These are phyloP conservation scores for Intellagama lesueurii DNA, from an alignment of 2,797 vertebrate species.

Conservation along the genomic window DNA sequence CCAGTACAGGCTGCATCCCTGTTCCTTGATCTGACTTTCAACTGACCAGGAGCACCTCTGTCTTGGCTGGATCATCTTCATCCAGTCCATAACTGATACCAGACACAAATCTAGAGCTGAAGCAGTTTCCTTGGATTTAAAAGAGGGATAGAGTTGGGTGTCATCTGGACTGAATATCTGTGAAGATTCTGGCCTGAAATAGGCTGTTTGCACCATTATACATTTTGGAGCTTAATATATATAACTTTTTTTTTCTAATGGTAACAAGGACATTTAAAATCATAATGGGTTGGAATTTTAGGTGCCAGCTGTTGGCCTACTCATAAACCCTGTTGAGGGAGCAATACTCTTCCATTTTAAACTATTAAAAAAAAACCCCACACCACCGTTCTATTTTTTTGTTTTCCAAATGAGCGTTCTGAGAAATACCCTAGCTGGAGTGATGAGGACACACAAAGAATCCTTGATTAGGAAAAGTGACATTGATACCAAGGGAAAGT, in stretches of 20 bases:
- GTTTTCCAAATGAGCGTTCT: constrained; percentile 30
- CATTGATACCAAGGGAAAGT: background rate
- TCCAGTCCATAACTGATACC: too few species aligned
- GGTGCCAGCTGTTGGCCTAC: constrained; percentile 54
- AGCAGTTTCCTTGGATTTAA: too few species aligned
- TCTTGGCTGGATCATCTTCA: too few species aligned
- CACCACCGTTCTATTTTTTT: constrained; percentile 10
- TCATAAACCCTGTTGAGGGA: constrained; percentile 53
- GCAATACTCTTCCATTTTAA: constrained; percentile 8
- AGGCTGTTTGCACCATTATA: background rate
- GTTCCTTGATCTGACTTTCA: too few species aligned
- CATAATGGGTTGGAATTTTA: constrained; percentile 33
- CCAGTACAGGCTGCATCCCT: too few species aligned
- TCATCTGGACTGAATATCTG: too few species aligned
- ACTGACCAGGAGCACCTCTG: too few species aligned
- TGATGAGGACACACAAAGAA: constrained; percentile 31
- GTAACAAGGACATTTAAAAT: constrained; percentile 45
- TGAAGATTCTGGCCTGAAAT: background rate
- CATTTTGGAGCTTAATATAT: constrained; percentile 8
- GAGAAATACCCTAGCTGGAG: constrained; percentile 19
- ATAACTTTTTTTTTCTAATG: constrained; percentile 18
- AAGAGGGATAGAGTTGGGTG: too few species aligned
- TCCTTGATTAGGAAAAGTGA: constrained; percentile 12
- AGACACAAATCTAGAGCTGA: too few species aligned
- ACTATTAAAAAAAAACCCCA: background rate